phyloP scores from a whole-genome alignment of 2,888 invertebrate genomes.

The Tholera decimalis region DNA sequence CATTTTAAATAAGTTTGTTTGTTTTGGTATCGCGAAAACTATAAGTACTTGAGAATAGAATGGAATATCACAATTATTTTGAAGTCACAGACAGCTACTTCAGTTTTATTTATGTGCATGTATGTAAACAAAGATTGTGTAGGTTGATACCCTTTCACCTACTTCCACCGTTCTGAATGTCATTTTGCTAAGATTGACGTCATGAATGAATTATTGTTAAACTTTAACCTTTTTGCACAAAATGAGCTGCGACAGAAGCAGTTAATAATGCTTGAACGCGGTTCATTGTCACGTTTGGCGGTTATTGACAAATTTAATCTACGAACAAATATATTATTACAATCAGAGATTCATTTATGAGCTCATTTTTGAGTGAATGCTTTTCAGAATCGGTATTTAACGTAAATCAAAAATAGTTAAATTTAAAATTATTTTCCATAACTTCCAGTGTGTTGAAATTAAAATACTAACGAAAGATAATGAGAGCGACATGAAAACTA shows the following conservation, averaged over 20 bases:
- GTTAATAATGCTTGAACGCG: not conserved
- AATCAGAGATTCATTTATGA: conserved; percentile 21
- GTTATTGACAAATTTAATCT: conserved; percentile 17
- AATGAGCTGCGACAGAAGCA: not conserved
- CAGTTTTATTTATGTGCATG: too few relatives aligned
- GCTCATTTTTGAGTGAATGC: conserved; percentile 16
- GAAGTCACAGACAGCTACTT: too few relatives aligned
- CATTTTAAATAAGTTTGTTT: too few relatives aligned
- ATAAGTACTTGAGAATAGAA: too few relatives aligned
- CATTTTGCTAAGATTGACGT: not conserved
- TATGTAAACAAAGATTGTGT: too few relatives aligned
- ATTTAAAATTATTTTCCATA: conserved; percentile 22
- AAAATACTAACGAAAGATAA: conserved; percentile 32
- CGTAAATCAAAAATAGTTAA: conserved; percentile 12
- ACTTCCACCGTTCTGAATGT: not conserved
- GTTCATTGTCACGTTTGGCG: not conserved
- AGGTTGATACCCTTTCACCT: too few relatives aligned
- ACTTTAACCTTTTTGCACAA: not conserved
- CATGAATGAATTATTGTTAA: not conserved
- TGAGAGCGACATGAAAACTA: conserved; percentile 43
- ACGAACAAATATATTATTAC: conserved; percentile 2
- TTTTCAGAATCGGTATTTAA: conserved; percentile 19
- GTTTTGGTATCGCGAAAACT: too few relatives aligned
- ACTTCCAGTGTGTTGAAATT: conserved; percentile 19
- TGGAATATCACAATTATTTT: too few relatives aligned